phyloP scores from a whole-genome alignment of 2,113 vertebrate species.

The Myrmecobius fasciatus region DNA sequence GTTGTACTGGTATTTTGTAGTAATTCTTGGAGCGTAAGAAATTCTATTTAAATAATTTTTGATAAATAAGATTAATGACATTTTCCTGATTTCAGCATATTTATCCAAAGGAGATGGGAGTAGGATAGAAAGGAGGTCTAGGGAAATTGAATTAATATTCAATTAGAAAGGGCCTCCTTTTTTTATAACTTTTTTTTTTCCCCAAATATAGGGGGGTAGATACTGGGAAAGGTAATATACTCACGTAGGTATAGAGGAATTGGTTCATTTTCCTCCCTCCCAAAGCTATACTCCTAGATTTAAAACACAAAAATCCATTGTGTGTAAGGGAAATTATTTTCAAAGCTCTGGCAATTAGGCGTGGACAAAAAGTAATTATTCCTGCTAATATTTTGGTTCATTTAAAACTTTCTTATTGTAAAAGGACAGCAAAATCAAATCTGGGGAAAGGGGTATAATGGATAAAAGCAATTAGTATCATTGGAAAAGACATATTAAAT shows the following conservation, averaged over 20 bases:
- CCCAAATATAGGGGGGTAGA: neutral
- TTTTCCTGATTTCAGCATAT: slow-evolving; percentile 1
- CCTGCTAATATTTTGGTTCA: neutral
- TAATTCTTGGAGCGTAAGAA: neutral
- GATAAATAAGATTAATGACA: neutral
- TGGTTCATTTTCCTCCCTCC: accelerated
- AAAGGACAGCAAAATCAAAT: slow-evolving; percentile 18
- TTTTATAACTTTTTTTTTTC: neutral
- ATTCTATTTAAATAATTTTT: neutral
- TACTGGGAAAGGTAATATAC: neutral
- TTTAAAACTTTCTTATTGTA: slow-evolving; percentile 9
- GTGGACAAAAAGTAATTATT: neutral
- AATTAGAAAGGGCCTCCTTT: neutral
- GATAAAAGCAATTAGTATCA: neutral
- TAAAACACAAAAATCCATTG: neutral
- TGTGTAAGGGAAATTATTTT: neutral
- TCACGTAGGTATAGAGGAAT: neutral
- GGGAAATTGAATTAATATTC: neutral
- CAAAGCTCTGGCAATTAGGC: neutral
- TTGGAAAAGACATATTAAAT: neutral
- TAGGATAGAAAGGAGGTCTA: too few species aligned
- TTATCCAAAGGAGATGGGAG: neutral
- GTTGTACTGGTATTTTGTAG: neutral
- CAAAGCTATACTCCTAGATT: neutral
- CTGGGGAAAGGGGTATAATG: neutral